phyloP scores from a whole-genome alignment of 1,140 invertebrate species.

The Condylostylus longicornis region DNA sequence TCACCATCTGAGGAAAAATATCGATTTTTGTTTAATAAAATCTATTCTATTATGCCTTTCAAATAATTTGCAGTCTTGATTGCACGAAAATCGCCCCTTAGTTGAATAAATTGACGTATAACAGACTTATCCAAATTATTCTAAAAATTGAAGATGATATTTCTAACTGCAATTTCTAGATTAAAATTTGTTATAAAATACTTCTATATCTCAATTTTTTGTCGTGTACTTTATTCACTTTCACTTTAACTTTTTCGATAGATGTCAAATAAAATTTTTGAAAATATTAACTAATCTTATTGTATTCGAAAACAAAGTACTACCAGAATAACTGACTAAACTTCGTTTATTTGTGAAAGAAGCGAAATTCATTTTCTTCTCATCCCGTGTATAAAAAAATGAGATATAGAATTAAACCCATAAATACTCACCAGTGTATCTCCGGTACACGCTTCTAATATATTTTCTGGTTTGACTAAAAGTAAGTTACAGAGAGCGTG shows the following conservation, averaged over 20 bases:
- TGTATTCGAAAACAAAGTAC: neutral
- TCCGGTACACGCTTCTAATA: constrained; percentile 86
- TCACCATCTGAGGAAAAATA: too few species aligned
- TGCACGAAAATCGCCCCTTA: constrained; percentile 55
- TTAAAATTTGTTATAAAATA: neutral
- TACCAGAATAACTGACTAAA: too few species aligned
- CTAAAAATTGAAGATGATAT: constrained; percentile 41
- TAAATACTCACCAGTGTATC: constrained; percentile 67
- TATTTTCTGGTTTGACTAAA: constrained; percentile 88
- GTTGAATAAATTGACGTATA: constrained; percentile 80
- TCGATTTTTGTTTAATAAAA: too few species aligned
- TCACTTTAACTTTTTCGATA: constrained; percentile 1
- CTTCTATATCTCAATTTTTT: too few species aligned
- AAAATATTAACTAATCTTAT: neutral
- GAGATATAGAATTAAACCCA: neutral
- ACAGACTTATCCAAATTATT: constrained; percentile 73
- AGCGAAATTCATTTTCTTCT: neutral
- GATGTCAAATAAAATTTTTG: neutral
- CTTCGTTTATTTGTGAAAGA: too few species aligned
- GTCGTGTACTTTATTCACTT: too few species aligned
- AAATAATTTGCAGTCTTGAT: constrained; percentile 26
- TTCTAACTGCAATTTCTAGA: too few species aligned
- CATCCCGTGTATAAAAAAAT: neutral
- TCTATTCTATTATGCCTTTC: constrained; percentile 26
- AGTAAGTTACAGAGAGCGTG: constrained; percentile 92